Evolutionary conservation across 2,797 vertebrate species (phyloP), one percentile per base, ranked within the genome.

Genomic region (Hoplostethus mediterraneus): DNA sequence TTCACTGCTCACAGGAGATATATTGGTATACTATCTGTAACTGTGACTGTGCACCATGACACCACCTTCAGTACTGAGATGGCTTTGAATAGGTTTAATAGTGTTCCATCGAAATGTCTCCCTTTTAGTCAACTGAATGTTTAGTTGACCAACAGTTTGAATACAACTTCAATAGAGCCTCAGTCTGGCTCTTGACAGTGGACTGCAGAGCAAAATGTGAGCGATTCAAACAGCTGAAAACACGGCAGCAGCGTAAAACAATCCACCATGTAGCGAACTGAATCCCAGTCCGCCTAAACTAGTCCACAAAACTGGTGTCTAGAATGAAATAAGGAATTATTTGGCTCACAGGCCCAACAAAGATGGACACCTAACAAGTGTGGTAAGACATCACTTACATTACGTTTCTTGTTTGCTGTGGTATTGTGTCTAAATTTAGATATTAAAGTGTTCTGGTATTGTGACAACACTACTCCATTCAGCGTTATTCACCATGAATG

Each of bases 281-380:
- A 56, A 30, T 79, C 75, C 68, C 83, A 62, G 59, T 77, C 38
- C 2, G 16, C 51, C 56, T 62, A 42, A 57, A 53, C 1, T 63
- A 42, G 2, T 47, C 64, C 74, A 75, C 70, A 79, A 42, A 42
- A 11, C 33, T 7, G 74, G 59, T 81, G 75, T 38, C 16, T 56
- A 48, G 9, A 51, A 47, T 58, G 73, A 80, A 77, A 45, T 74
- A 58, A 40, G 45, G 70, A 76, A 83, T 73, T 12, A 42, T 48
- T 71, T 67, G 17, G 52, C 7, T 16, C 13, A 45, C n/a, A 25
- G 33, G 53, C n/a, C 33, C 7, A 6, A 53, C 6, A 40, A 21
- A 40, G 12, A 9, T 13, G 9, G 70, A 63, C 17, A 51, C 57
- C 73, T 53, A 72, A 64, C 55, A 40, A 11, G 40, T 40, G 40